phyloP scores from a whole-genome alignment of 2,113 vertebrate species.

The Chrysochloris asiatica region DNA sequence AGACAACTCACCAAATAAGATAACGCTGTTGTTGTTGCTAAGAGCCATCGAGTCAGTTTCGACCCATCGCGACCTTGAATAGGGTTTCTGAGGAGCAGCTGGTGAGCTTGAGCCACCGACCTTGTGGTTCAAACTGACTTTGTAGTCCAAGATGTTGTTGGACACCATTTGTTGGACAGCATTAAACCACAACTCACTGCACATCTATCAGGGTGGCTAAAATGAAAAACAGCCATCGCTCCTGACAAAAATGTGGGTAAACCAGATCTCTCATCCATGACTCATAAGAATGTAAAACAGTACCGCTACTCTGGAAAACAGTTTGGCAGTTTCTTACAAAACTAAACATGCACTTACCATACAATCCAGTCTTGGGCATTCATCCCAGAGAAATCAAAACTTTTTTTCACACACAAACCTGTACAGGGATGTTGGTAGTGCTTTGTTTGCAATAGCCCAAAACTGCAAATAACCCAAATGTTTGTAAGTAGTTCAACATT shows the following conservation, averaged over 20 bases:
- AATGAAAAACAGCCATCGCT: neutral
- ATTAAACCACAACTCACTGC: too few relatives aligned
- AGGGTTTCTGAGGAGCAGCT: too few relatives aligned
- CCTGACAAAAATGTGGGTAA: neutral
- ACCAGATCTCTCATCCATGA: rapidly evolving
- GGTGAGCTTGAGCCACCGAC: too few relatives aligned
- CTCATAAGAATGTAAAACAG: neutral
- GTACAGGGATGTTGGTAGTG: too few relatives aligned
- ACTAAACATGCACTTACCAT: neutral
- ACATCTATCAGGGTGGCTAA: neutral
- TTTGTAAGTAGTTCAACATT: too few relatives aligned
- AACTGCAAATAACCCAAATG: neutral
- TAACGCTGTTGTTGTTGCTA: too few relatives aligned
- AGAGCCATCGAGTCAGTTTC: too few relatives aligned
- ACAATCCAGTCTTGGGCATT: neutral
- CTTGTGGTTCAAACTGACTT: too few relatives aligned
- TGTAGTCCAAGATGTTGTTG: too few relatives aligned
- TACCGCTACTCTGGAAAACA: neutral
- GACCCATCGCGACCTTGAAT: too few relatives aligned
- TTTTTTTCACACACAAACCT: neutral
- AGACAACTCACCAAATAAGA: neutral
- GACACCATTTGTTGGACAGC: too few relatives aligned
- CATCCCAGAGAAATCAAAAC: neutral
- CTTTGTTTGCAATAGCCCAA: neutral
- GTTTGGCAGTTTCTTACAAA: neutral